Conservation (phyloP, 2,113 vertebrate genomes). For the Phrynosoma platyrhinos region DNA sequence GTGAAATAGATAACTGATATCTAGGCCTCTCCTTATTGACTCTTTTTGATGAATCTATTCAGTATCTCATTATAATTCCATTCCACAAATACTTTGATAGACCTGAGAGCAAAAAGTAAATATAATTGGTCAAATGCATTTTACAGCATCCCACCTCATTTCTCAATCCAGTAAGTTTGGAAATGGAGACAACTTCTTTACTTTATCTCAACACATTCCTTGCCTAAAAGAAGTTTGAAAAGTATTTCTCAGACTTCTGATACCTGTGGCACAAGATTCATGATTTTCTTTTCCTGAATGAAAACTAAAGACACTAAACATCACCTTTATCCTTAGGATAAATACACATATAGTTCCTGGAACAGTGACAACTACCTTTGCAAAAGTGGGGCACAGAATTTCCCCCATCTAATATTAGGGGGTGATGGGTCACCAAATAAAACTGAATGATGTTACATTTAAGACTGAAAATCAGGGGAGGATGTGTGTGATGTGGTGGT, state of each 20-base stretch:
- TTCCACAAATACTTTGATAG: not conserved
- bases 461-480: too few species aligned
- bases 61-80: slow-evolving; percentile 12
- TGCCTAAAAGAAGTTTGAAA: not conserved
- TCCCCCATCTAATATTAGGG: too few species aligned
- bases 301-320: not conserved
- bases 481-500: too few species aligned
- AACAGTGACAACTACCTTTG: too few species aligned
- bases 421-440: too few species aligned
- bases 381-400: too few species aligned
- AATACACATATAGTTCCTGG: not conserved
- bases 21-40: slow-evolving; percentile 5
- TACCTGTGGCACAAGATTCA: not conserved
- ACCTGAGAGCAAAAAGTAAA: not conserved
- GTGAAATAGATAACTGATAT: not conserved
- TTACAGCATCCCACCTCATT: not conserved
- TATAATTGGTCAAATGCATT: slow-evolving; percentile 16
- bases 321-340: not conserved
- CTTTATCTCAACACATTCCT: not conserved
- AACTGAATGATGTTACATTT: too few species aligned
- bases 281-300: not conserved
- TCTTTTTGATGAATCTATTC: slow-evolving; percentile 16
- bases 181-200: not conserved
- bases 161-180: not conserved
- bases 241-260: not conserved